Conservation (phyloP, 2,888 invertebrate species). For the Subacronicta megacephala region DNA sequence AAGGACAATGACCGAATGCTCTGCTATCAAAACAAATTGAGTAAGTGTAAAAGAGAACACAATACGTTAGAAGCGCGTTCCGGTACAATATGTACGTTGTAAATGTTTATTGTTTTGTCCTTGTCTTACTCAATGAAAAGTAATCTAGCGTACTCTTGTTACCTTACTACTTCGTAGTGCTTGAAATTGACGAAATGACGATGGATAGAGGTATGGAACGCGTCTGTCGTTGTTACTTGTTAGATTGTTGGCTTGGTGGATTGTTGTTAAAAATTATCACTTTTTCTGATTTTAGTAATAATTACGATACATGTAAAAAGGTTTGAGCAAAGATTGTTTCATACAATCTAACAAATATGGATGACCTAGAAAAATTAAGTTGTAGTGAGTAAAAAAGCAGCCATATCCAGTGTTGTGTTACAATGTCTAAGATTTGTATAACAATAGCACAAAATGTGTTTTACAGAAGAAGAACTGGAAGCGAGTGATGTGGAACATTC, state of each 20-base stretch:
- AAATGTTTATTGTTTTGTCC: not conserved
- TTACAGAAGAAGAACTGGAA: constrained; percentile 82
- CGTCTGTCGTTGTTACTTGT: constrained; percentile 12
- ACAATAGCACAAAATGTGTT: constrained; percentile 18
- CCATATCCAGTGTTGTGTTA: constrained; percentile 5
- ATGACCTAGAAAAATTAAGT: constrained; percentile 81
- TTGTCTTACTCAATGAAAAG: not conserved
- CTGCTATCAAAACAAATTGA: no score
- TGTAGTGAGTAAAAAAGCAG: constrained; percentile 77
- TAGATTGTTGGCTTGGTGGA: constrained; percentile 6
- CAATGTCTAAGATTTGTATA: constrained; percentile 11
- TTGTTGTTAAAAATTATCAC: not conserved
- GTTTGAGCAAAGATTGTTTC: constrained; percentile 3
- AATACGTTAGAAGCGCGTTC: no score
- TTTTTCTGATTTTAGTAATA: not conserved
- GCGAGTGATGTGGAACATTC: constrained; percentile 84
- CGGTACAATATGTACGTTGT: no score
- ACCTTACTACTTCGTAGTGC: not conserved
- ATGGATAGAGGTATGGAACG: no score
- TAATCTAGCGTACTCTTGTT: no score
- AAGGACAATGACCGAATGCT: constrained; percentile 18
- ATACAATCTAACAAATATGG: constrained; percentile 62
- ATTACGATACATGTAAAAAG: constrained; percentile 1
- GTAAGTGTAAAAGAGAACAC: no score
- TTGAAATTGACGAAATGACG: not conserved